Percentiles rank a stretch among this genome's conserved stretches.
Conservation (phyloP, 1,140 invertebrate species). For the Dendroctonus valens region DNA sequence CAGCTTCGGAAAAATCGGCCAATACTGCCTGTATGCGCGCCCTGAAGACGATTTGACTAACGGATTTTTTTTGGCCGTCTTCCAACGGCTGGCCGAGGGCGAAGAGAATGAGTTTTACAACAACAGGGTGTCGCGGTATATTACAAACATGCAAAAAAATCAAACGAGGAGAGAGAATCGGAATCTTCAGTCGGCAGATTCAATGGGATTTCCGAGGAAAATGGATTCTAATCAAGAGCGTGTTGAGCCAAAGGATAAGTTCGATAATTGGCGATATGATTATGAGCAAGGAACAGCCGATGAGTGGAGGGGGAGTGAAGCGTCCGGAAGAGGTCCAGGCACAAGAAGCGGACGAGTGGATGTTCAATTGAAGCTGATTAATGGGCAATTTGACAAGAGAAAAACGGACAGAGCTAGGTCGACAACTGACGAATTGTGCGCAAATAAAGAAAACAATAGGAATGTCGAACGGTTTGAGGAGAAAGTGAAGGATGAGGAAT, state of each 20-base stretch:
- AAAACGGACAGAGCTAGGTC: too few species aligned
- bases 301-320: neutral
- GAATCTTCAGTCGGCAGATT: too few species aligned
- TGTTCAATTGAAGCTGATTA: neutral
- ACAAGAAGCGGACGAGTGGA: neutral
- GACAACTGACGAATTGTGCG: too few species aligned
- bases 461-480: too few species aligned
- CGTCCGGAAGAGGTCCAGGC: neutral
- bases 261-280: neutral
- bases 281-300: neutral
- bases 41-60: slow-evolving; percentile 77
- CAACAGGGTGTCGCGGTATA: slow-evolving; percentile 28
- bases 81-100: slow-evolving; percentile 60
- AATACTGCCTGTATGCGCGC: slow-evolving; percentile 75
- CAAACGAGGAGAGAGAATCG: slow-evolving; percentile 7
- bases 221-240: too few species aligned
- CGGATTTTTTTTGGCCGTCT: slow-evolving; percentile 92
- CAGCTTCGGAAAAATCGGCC: slow-evolving; percentile 61
- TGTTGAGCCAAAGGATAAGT: neutral
- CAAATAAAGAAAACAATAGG: too few species aligned
- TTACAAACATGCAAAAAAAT: slow-evolving; percentile 35
- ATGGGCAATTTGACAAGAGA: too few species aligned
- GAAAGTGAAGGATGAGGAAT: too few species aligned
- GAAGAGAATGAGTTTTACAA: slow-evolving; percentile 45
- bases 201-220: too few species aligned